A percentile compares a stretch with the other conserved stretches of the same genome.
phyloP scores from a whole-genome alignment of 1,140 invertebrate species.

The Macrocentrus cingulum region DNA sequence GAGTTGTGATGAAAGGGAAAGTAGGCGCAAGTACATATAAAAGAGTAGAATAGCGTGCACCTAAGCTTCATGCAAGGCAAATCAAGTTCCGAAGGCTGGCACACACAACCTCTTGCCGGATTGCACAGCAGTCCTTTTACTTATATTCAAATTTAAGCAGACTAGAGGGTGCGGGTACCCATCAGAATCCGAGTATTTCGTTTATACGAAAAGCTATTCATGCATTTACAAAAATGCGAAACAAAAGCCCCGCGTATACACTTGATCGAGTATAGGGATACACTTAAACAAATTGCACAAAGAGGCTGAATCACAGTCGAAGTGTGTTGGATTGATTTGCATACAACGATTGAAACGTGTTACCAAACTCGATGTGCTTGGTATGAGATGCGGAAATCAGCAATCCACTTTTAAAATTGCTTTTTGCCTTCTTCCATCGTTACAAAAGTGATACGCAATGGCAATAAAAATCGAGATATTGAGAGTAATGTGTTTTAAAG shows the following conservation, averaged over 20 bases:
- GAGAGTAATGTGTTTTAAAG: background rate
- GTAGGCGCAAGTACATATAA: background rate
- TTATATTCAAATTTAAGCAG: slow-evolving; percentile 58
- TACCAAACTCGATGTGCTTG: slow-evolving; percentile 17
- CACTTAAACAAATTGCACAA: slow-evolving; percentile 58
- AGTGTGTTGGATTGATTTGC: slow-evolving; percentile 51
- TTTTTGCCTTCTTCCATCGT: slow-evolving; percentile 12
- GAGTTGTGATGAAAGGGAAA: background rate
- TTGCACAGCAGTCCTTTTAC: slow-evolving; percentile 49
- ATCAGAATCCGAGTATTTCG: slow-evolving; percentile 10
- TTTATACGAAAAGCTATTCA: background rate
- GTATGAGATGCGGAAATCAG: slow-evolving; percentile 21
- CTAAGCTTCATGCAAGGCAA: slow-evolving; percentile 58
- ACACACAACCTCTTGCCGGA: slow-evolving; percentile 39
- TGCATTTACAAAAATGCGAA: slow-evolving; percentile 20
- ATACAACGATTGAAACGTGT: slow-evolving; percentile 37
- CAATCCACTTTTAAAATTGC: slow-evolving; percentile 25
- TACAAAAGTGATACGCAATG: background rate
- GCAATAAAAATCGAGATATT: slow-evolving; percentile 5
- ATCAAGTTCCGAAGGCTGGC: slow-evolving; percentile 47
- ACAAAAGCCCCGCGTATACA: slow-evolving; percentile 8
- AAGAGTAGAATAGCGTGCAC: slow-evolving; percentile 32
- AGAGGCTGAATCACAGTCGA: slow-evolving; percentile 52
- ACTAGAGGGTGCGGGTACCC: slow-evolving; percentile 25
- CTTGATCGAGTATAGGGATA: slow-evolving; percentile 53